Base-by-base conservation (phyloP, 2,797 vertebrate genomes). In the Brachymystax lenok region DNA sequence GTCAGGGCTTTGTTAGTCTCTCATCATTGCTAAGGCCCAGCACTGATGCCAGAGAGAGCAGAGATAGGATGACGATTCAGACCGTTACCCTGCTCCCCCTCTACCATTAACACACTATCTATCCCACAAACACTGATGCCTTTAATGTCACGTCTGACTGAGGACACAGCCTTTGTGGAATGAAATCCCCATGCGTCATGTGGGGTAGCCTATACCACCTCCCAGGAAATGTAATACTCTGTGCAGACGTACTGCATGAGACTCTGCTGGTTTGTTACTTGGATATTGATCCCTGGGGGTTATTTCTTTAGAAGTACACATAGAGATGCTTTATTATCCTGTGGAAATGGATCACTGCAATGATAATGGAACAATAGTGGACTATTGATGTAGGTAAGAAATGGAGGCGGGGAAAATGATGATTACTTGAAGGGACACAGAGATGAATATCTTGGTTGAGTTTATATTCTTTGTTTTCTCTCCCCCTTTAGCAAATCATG, bases 401-500 rank as follows among this genome's bases (percentile, higher is more conserved):
- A 61, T 61, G n/a, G 59, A 61, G n/a, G 40, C 10, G 2, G 40
- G 40, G 40, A 40, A 10, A 46, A 63, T 24, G 12, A 24, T 63
- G n/a, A 63, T 24, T 19, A 63, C 59, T 13, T 63, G 59, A 63
- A 63, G 24, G 59, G 59, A 63, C 59, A 24, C 8, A 1, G 21
- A 63, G 17, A 52, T 54, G 19, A 10, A 72, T 33, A 17, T 10
- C 54, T 17, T 68, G 50, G 16, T 46, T 46, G 40, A 59, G 16
- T 69, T 64, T 69, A 59, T 59, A 59, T 27, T 17, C 33, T 40
- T 56, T 2, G 27, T 30, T 52, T 51, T 33, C 10, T 27, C 13
- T 70, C 28, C n/a, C 33, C 14, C 6, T 40, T 46, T 84, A 95
- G 94, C 93, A 94, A 94, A 95, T 95, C 86, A 94, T 94, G 86